Conservation (phyloP, 1,140 invertebrate species). For the Brachionus asplanchnoidis region DNA sequence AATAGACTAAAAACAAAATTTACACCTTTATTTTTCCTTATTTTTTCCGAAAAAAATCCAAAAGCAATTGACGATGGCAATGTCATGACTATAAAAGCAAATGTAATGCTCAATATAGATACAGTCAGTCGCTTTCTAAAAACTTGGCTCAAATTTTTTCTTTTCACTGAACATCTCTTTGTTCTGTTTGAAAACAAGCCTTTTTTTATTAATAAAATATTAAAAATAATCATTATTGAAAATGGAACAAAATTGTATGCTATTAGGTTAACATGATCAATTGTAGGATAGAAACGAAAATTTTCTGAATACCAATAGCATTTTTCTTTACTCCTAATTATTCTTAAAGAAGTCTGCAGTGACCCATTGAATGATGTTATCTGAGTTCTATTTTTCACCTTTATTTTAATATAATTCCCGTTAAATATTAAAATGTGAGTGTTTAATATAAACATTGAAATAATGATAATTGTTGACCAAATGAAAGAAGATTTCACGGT, state of each 20-base stretch:
- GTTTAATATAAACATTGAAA: not conserved
- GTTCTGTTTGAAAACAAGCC: not conserved
- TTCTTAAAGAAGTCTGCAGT: not conserved
- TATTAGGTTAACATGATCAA: not conserved
- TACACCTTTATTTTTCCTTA: not conserved
- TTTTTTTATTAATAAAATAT: conserved; percentile 2
- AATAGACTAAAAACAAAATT: not conserved
- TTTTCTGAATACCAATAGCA: not conserved
- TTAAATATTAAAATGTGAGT: conserved; percentile 22
- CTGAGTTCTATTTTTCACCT: not conserved
- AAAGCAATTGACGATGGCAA: not conserved
- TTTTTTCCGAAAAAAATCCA: not conserved
- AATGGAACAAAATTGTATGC: conserved; percentile 3
- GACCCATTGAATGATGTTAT: not conserved
- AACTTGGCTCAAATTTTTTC: not conserved
- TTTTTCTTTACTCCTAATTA: not conserved
- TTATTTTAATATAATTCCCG: not conserved
- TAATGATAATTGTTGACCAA: not conserved
- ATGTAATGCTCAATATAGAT: conserved; percentile 15
- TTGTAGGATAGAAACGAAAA: not conserved
- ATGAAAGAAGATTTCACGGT: not conserved
- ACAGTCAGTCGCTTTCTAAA: not conserved
- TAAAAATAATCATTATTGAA: conserved; percentile 22
- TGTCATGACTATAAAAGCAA: conserved; percentile 19
- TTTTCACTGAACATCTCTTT: not conserved